A percentile compares a stretch with the other conserved stretches of the same genome.
phyloP scores from a whole-genome alignment of 2,113 vertebrate genomes.

The Orycteropus afer region DNA sequence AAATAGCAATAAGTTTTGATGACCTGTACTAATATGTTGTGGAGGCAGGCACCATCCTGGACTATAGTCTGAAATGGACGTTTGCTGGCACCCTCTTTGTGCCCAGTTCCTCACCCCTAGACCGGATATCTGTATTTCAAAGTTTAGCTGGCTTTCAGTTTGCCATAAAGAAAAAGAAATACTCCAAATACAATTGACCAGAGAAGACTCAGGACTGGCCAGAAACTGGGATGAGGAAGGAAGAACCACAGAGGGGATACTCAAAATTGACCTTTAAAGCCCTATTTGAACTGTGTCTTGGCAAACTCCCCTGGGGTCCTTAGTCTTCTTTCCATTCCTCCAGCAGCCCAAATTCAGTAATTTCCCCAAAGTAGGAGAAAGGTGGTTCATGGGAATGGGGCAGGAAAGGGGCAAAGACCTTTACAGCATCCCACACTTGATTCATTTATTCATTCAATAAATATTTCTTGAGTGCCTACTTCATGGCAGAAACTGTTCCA shows the following conservation, averaged over 20 bases:
- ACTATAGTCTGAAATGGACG: background rate
- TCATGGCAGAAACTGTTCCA: constrained; percentile 28
- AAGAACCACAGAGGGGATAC: background rate
- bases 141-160: constrained; percentile 1
- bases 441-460: background rate
- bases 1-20: background rate
- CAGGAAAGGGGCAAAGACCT: background rate
- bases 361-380: background rate
- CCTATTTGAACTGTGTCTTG: background rate
- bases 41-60: background rate
- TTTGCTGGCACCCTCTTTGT: background rate
- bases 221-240: background rate
- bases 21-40: background rate
- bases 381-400: background rate
- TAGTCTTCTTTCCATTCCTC: background rate
- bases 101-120: background rate
- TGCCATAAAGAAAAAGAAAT: constrained; percentile 46
- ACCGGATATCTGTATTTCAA: background rate
- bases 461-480: constrained; percentile 16
- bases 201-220: background rate
- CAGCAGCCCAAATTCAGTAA: background rate
- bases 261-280: background rate
- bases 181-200: background rate
- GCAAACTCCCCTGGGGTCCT: background rate
- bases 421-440: background rate